Evolutionary conservation across 2,113 vertebrate genomes (phyloP), one percentile per base, ranked within the genome.

Genomic region (Alosa alosa): DNA sequence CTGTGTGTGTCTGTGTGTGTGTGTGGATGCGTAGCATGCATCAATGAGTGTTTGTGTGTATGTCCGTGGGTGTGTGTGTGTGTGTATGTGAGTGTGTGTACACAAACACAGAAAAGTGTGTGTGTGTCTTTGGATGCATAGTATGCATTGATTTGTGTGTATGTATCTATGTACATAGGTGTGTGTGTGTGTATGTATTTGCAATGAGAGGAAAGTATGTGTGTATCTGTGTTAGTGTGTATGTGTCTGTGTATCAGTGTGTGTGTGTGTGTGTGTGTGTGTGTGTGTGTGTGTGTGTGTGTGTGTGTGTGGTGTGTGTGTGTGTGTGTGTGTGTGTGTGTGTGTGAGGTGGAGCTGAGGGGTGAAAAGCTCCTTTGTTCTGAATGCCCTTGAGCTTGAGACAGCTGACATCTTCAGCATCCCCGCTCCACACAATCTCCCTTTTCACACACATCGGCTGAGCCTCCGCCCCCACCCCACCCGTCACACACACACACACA

Each of bases 321-420:
- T 55, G 57, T 64, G 57, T 64, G 20, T n/a, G 20, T 64, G 57
- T 64, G 57, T 64, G 57, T 64, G 52, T n/a, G 20, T 64, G 57
- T n/a, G 57, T 64, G 57, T 64, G 57, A 91, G 90, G 90, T 90
- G 91, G 91, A 64, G 57, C 57, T 64, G 22, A 64, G 22, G 57
- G 57, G 90, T 95, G 93, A 95, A 94, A 94, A 93, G 93, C 91
- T 25, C 89, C 93, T 95, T 95, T 95, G 94, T 94, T 95, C 92
- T 92, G 91, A 91, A 92, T 91, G 92, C 93, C 94, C 94, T 95
- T 94, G 93, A 90, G 88, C 86, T 86, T 78, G 39, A 95, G 94
- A 95, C 94, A 95, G 94, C 94, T 95, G 94, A 95, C 94, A 94
- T 92, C 83, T 91, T 91, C 92, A 94, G 94, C 95, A 94, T 93